These are phyloP conservation scores for Lagopus muta DNA, from an alignment of 2,113 vertebrate species.

Conservation along the genomic window DNA sequence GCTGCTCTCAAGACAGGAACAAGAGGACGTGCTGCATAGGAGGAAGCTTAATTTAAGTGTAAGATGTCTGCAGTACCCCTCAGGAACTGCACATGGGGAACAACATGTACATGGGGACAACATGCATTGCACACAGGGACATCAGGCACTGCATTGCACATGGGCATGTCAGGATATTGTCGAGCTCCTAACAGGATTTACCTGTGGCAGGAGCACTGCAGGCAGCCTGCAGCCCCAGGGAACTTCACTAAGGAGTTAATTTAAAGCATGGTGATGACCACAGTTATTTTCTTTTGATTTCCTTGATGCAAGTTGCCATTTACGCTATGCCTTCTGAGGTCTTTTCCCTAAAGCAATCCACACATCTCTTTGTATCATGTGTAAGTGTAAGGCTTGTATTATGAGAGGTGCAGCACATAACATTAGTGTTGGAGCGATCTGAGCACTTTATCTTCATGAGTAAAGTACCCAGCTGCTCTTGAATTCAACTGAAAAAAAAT, in stretches of 20 bases:
- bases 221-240: background rate
- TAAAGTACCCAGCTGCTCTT: constrained; percentile 75
- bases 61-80: background rate
- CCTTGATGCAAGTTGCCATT: constrained; percentile 26
- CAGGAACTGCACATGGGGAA: background rate
- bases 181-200: background rate
- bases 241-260: constrained; percentile 49
- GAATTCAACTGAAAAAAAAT: constrained; percentile 69
- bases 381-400: background rate
- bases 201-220: background rate
- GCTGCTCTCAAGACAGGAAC: background rate
- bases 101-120: background rate
- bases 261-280: background rate
- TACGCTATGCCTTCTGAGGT: background rate
- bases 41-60: background rate
- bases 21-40: background rate
- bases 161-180: background rate
- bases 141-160: background rate
- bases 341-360: constrained; percentile 6
- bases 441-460: constrained; percentile 68
- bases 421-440: constrained; percentile 34
- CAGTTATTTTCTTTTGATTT: constrained; percentile 31
- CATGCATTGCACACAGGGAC: background rate
- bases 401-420: constrained; percentile 47
- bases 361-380: constrained; percentile 1